Percentiles rank a stretch among this genome's conserved stretches.
Evolutionary conservation across 2,113 vertebrate species (phyloP).

Genomic region (Ageneiosus marmoratus): DNA sequence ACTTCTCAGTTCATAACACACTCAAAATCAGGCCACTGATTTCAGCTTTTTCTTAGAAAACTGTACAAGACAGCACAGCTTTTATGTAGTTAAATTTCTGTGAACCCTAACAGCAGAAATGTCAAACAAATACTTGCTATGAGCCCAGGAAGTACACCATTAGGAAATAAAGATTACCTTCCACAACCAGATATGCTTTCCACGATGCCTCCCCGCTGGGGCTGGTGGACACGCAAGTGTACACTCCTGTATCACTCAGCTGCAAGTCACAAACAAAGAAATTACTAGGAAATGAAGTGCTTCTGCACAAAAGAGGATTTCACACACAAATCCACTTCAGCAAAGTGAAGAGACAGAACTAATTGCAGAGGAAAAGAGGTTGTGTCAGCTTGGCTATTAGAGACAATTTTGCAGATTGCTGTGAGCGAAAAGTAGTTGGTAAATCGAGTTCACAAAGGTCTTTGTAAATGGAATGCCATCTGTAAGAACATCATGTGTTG

Average conservation of each 20-base stretch:
- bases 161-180: constrained; percentile 77
- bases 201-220: constrained; percentile 94
- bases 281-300: constrained; percentile 16
- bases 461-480: constrained; percentile 3
- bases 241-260: constrained; percentile 91
- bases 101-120: background rate
- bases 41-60: background rate
- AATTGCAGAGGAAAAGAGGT: constrained; percentile 25
- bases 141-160: background rate
- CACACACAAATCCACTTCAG: background rate
- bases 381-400: constrained; percentile 32
- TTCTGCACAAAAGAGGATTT: constrained; percentile 3
- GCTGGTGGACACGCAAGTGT: constrained; percentile 92
- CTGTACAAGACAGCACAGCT: background rate
- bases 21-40: background rate
- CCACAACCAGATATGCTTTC: constrained; percentile 92
- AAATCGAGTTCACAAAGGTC: constrained; percentile 10
- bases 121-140: background rate
- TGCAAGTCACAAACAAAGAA: constrained; percentile 59
- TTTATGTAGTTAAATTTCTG: background rate
- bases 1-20: background rate
- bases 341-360: constrained; percentile 20
- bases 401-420: constrained; percentile 27
- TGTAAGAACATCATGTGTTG: background rate
- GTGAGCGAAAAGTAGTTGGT: background rate